A percentile compares a stretch with the other conserved stretches of the same genome.
Conservation (phyloP, 2,888 invertebrate genomes). For the Acronicta alni region DNA sequence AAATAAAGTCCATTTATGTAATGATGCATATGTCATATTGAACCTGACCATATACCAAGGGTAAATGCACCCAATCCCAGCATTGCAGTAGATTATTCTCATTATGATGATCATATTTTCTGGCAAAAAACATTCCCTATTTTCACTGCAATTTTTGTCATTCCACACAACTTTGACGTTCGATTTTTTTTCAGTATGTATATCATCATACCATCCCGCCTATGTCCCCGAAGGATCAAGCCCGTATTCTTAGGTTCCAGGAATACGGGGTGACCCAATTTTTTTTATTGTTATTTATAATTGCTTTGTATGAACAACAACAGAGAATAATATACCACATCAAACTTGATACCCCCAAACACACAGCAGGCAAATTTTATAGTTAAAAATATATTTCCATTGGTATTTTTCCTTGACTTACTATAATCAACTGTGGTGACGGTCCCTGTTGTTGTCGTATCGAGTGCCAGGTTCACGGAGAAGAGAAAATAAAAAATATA, state of each 20-base stretch:
- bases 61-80: conserved; percentile 36
- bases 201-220: too few relatives aligned
- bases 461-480: conserved; percentile 61
- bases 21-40: conserved; percentile 1
- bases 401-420: conserved; percentile 72
- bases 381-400: neutral
- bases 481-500: conserved; percentile 73
- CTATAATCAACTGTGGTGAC: conserved; percentile 87
- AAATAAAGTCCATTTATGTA: neutral
- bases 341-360: conserved; percentile 12
- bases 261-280: too few relatives aligned
- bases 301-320: neutral
- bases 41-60: conserved; percentile 7
- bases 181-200: too few relatives aligned
- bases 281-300: neutral
- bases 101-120: neutral
- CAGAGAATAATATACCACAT: conserved; percentile 59
- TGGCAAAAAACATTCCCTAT: too few relatives aligned
- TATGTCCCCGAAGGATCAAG: too few relatives aligned
- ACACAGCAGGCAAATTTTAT: conserved; percentile 42
- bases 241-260: too few relatives aligned
- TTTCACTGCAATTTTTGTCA: too few relatives aligned
- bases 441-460: conserved; percentile 80
- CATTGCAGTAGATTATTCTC: conserved; percentile 49
- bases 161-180: too few relatives aligned